These are phyloP conservation scores for Camelus dromedarius DNA, from an alignment of 2,113 vertebrate genomes.

Conservation along the genomic window DNA sequence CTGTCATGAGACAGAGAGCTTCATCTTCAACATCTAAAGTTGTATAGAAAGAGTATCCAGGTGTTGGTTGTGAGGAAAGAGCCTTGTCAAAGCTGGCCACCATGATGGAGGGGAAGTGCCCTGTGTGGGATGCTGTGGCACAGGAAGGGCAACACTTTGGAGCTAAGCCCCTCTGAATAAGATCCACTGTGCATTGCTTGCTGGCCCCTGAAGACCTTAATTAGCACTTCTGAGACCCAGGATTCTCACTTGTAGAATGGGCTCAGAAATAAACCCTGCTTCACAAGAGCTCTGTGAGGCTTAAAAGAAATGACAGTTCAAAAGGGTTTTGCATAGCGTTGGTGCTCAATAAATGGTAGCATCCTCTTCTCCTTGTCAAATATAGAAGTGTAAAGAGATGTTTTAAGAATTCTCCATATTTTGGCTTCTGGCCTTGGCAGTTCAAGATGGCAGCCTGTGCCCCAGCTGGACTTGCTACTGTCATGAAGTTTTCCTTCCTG, in stretches of 20 bases:
- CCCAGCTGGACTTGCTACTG: neutral
- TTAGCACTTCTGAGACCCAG: neutral
- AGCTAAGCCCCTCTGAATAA: neutral
- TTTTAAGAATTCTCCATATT: neutral
- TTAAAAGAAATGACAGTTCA: neutral
- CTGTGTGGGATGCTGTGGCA: accelerated
- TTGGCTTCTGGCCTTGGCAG: neutral
- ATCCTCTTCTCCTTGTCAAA: neutral
- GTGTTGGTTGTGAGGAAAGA: too few relatives aligned
- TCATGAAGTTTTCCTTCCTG: neutral
- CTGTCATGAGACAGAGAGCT: too few relatives aligned
- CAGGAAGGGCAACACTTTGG: neutral
- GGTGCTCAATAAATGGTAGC: neutral
- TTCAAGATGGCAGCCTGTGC: neutral
- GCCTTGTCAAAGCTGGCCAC: too few relatives aligned
- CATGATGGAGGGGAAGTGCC: too few relatives aligned
- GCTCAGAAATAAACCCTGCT: neutral
- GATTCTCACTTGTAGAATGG: neutral
- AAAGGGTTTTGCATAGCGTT: neutral
- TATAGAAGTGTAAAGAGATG: neutral
- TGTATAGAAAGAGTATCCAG: too few relatives aligned
- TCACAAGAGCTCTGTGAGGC: neutral
- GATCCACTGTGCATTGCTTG: neutral
- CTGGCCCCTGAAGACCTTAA: neutral
- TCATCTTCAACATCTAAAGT: too few relatives aligned